Base-by-base conservation (phyloP, 2,113 vertebrate species). In the Propithecus coquereli region DNA sequence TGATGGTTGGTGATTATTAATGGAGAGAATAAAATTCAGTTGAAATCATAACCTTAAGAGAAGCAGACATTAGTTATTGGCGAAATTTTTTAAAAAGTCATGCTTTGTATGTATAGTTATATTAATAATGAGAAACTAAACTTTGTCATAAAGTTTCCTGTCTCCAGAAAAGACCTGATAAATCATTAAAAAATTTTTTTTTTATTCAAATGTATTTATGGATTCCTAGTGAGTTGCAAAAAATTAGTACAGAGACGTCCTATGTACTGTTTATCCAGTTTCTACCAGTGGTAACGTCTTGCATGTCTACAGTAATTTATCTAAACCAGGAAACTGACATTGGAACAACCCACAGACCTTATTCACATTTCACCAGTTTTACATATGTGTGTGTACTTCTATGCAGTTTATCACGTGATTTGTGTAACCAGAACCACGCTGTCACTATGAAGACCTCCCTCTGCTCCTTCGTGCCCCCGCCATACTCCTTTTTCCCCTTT, bases 41-140 rank as follows among this genome's bases (percentile, higher is more conserved):
- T 47, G 13, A 81, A 43, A 63, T 73, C 11, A 32, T 66, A 70
- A 45, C 3, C 81, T 85, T 76, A 81, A 90, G 83, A 80, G 74
- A 89, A 91, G 57, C 32, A 96, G 52, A 73, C 9, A 7, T 90
- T 90, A 70, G 18, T 65, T 85, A 50, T 71, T 79, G 23, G 10
- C 17, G 14, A 87, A 30, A 77, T 81, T 94, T 94, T 2, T 82
- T 61, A 92, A 96, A 94, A 94, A 91, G 12, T 80, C 17, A 40
- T 87, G 61, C 27, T 87, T 86, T 87, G 20, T 91, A 63, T 3
- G 63, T 14, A 84, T 20, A 83, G 45, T 27, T 13, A 90, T 61
- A 68, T 40, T 84, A 90, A 74, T 92, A 73, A 54, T 66, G 63
- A 90, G 86, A 88, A 37, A 47, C 17, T 90, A 45, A 81, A 54